phyloP scores from a whole-genome alignment of 2,888 invertebrate species.

The Ophion ventricosus region DNA sequence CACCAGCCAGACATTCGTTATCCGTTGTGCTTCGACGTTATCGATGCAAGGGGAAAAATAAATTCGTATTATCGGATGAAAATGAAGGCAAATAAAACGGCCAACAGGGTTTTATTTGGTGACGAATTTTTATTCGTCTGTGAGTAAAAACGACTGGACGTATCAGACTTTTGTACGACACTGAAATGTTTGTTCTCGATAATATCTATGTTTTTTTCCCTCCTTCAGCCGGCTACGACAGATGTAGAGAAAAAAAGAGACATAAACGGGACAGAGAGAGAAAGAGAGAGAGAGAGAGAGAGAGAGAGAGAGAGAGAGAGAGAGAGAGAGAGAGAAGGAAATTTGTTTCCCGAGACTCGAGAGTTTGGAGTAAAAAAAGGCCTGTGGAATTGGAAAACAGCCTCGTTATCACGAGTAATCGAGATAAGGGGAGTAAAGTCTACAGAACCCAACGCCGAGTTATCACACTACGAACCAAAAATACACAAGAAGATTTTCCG shows the following conservation, averaged over 20 bases:
- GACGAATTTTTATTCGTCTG: not conserved
- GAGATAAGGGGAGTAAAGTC: constrained; percentile 56
- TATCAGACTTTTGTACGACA: not conserved
- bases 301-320: not conserved
- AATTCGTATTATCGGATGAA: not conserved
- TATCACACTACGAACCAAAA: constrained; percentile 36
- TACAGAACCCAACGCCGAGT: constrained; percentile 22
- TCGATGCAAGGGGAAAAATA: not conserved
- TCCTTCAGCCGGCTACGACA: not conserved
- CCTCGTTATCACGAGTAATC: constrained; percentile 42
- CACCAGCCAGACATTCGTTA: not conserved
- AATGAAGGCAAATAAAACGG: not conserved
- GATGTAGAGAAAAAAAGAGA: not conserved
- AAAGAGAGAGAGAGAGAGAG: not conserved
- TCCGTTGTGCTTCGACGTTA: not conserved
- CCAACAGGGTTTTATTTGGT: not conserved
- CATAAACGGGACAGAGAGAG: not conserved
- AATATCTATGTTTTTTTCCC: not conserved
- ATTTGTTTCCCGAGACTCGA: constrained; percentile 6
- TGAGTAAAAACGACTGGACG: not conserved
- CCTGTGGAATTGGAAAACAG: constrained; percentile 23
- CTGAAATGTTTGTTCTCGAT: not conserved
- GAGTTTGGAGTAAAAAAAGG: constrained; percentile 30
- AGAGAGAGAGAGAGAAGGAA: constrained; percentile 3
- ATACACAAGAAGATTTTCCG: constrained; percentile 46